Conservation (phyloP, 1,140 invertebrate genomes). For the Drosophila tristis region DNA sequence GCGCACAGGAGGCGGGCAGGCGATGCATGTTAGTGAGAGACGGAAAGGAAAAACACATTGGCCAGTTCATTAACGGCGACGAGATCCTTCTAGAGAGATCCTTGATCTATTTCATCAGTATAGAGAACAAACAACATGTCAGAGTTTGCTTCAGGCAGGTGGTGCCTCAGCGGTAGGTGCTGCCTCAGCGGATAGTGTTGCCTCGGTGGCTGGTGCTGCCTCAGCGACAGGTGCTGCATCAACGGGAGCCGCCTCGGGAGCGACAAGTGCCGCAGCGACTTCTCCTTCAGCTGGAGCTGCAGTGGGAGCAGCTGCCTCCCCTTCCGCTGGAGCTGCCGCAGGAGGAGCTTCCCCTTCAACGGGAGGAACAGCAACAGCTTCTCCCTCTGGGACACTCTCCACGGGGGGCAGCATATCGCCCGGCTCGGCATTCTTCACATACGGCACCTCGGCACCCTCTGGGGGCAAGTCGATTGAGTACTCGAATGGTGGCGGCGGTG, state of each 20-base stretch:
- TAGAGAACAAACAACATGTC: slow-evolving; percentile 20
- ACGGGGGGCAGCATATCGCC: slow-evolving; percentile 73
- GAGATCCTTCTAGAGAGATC: slow-evolving; percentile 57
- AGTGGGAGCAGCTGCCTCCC: slow-evolving; percentile 66
- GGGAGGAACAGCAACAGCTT: slow-evolving; percentile 73
- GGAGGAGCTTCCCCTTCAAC: slow-evolving; percentile 49
- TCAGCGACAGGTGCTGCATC: slow-evolving; percentile 41
- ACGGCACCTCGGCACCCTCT: slow-evolving; percentile 84
- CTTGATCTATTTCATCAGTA: slow-evolving; percentile 53
- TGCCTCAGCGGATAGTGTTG: slow-evolving; percentile 29
- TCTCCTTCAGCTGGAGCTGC: slow-evolving; percentile 63
- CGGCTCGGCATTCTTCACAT: slow-evolving; percentile 79
- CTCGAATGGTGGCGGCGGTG: slow-evolving; percentile 84
- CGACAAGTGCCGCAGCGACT: slow-evolving; percentile 46
- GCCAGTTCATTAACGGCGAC: slow-evolving; percentile 52
- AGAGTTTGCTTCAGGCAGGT: slow-evolving; percentile 39
- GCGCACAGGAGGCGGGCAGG: slow-evolving; percentile 1
- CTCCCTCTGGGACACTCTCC: slow-evolving; percentile 75
- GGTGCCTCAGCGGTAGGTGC: slow-evolving; percentile 51
- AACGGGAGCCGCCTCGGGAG: slow-evolving; percentile 38
- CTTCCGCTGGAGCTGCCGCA: slow-evolving; percentile 43
- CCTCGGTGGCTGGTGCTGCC: slow-evolving; percentile 39
- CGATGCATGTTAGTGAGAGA: slow-evolving; percentile 55
- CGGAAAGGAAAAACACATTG: slow-evolving; percentile 52
- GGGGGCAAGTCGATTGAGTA: slow-evolving; percentile 83